Base-by-base conservation (phyloP, 2,797 vertebrate species). In the Spondyliosoma cantharus region DNA sequence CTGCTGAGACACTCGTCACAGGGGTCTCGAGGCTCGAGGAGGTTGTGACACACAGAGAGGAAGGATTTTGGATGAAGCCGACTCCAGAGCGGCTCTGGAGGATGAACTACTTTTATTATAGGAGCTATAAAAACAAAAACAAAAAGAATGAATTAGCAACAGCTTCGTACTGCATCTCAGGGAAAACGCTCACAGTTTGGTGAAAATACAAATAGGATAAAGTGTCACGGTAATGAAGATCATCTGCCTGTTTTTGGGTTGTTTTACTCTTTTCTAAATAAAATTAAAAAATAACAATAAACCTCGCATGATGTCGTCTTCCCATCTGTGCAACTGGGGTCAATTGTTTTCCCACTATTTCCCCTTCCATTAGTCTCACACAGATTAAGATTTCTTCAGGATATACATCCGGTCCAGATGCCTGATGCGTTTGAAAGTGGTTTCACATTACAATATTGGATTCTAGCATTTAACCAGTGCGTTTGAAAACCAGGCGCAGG, bases 1-100 rank as follows among this genome's bases (percentile, higher is more conserved):
- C 69, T 94, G 8, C 81, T 93, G 0, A 83, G 78, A 46, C 54
- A 25, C 15, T 43, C 48, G 0, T 69, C 84, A 9, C 62, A 20
- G n/a, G 69, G 61, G 7, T 42, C 82, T 27, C 14, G n/a, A 15
- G 24, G 22, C 1, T 76, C 81, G 7, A 17, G 25, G 50, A 86
- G 77, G n/a, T 70, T 7, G 3, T 82, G 68, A 89, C 2, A 3
- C 25, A 56, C 15, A 1, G 17, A 45, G 43, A 32, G 17, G 5
- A 16, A 37, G 37, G 9, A 25, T 2, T 43, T 9, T 24, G 6
- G 5, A 46, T 22, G 22, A 70, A 7, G 53, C 20, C 1, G 4
- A 45, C 0, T 15, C 14, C 4, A 46, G 14, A 46, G 45, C 45
- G 3, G 45, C 45, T 46, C 45, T 46, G 45, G 45, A 46, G 4